A percentile compares a stretch with the other conserved stretches of the same genome.
Evolutionary conservation across 2,113 vertebrate genomes (phyloP).

Genomic region (Nothobranchius furzeri): DNA sequence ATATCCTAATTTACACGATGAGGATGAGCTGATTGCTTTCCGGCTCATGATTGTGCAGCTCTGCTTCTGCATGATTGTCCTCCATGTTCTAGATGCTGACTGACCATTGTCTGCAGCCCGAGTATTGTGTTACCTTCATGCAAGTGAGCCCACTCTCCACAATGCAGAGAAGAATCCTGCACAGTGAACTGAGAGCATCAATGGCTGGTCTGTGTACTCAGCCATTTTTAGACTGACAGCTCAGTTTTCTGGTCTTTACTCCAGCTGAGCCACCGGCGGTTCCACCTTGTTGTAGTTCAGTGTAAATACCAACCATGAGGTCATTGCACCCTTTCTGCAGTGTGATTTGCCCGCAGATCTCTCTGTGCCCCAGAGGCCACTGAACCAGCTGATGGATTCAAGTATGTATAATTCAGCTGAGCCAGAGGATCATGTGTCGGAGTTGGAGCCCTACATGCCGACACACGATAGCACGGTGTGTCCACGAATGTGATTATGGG

Average conservation of each 20-base stretch:
- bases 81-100: slow-evolving; percentile 79
- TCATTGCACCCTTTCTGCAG: slow-evolving; percentile 27
- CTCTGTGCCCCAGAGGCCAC: slow-evolving; percentile 24
- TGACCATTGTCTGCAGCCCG: slow-evolving; percentile 72
- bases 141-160: slow-evolving; percentile 73
- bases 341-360: slow-evolving; percentile 1
- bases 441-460: slow-evolving; percentile 42
- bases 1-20: too few relatives aligned
- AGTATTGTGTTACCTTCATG: slow-evolving; percentile 76
- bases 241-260: slow-evolving; percentile 60
- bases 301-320: slow-evolving; percentile 1
- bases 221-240: slow-evolving; percentile 55
- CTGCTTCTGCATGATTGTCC: slow-evolving; percentile 68
- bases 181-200: slow-evolving; percentile 37
- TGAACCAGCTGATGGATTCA: slow-evolving; percentile 64
- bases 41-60: slow-evolving; percentile 1
- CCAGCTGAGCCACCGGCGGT: neutral
- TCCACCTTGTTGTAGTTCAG: neutral
- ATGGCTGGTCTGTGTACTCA: slow-evolving; percentile 60
- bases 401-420: slow-evolving; percentile 72
- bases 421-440: slow-evolving; percentile 62
- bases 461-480: slow-evolving; percentile 46
- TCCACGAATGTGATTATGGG: neutral
- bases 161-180: slow-evolving; percentile 51
- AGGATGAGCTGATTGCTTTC: neutral